Conservation (phyloP, 2,797 vertebrate species). For the Ceyx erithaca region DNA sequence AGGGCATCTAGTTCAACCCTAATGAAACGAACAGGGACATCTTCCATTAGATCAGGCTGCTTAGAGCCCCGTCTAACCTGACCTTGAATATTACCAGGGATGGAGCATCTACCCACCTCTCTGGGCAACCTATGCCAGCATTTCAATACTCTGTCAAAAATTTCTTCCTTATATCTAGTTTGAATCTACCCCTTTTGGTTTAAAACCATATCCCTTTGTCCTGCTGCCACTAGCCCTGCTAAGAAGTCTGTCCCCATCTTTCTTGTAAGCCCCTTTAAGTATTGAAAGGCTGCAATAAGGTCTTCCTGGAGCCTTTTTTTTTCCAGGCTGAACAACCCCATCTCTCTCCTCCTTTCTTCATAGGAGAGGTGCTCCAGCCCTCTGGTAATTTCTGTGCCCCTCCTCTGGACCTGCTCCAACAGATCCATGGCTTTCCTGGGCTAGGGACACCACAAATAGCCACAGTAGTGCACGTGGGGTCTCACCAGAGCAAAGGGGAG, state of each 20-base stretch:
- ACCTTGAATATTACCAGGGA: background rate
- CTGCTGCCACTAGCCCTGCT: background rate
- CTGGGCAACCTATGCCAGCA: background rate
- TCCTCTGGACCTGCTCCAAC: background rate
- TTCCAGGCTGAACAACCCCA: background rate
- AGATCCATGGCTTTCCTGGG: background rate
- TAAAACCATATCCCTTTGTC: background rate
- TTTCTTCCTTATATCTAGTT: background rate
- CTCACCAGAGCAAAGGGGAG: background rate
- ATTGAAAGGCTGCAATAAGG: background rate
- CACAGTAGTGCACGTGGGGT: background rate
- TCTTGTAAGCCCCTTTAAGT: background rate
- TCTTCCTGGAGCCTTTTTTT: background rate
- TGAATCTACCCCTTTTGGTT: background rate
- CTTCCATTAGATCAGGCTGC: background rate
- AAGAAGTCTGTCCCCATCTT: background rate
- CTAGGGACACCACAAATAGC: background rate
- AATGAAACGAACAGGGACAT: background rate
- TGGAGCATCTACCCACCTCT: background rate
- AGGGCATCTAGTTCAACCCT: background rate
- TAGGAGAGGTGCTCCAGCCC: background rate
- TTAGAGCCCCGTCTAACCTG: background rate
- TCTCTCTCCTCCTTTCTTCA: background rate
- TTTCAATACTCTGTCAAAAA: background rate
- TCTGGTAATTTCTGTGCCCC: background rate